Base-by-base conservation (phyloP, 2,888 invertebrate species). In the Machimus rusticus region DNA sequence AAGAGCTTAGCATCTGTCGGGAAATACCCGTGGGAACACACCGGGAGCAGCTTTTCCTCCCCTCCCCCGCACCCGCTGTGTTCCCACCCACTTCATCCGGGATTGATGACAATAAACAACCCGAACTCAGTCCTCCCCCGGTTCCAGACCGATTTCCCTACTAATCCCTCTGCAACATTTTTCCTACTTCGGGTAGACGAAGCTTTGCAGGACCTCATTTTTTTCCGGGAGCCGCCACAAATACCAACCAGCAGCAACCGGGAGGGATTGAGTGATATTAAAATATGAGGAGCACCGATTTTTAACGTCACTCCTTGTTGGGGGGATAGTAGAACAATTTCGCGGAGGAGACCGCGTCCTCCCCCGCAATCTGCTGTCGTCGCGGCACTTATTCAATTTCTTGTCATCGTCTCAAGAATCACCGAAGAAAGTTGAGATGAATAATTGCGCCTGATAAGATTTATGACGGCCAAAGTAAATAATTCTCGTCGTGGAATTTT, bases 221-320 rank as follows among this genome's bases (percentile, higher is more conserved):
- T 74, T 39, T 76, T 31, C 37, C 34, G 5, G 16, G 74, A 85
- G 31, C 74, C 46, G 46, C 74, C 46, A n/a, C 28, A 31, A 46
- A 85, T 85, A 85, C 37, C 55, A 84, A 85, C 37, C 55, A 84
- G 9, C 79, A 79, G 28, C 19, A 85, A 74, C 74, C n/a, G 28
- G 84, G 39, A 19, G 28, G 57, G 74, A 85, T 46, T 74, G 85
- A 74, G 74, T 85, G 85, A 39, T 85, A 85, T 85, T 85, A 85
- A 74, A 85, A 85, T 85, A 74, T 85, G 85, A 85, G 74, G 85
- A 74, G 74, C 85, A 74, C 74, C 85, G 85, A 85, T 85, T 85
- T 85, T 85, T 85, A 74, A 74, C 46, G 85, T 85, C 46, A 28
- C 28, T 84, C 85, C 85, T 46, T n/a, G 85, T 85, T 39, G 39